These are phyloP conservation scores for Eospalax fontanierii DNA, from an alignment of 2,797 vertebrate genomes.

Conservation along the genomic window DNA sequence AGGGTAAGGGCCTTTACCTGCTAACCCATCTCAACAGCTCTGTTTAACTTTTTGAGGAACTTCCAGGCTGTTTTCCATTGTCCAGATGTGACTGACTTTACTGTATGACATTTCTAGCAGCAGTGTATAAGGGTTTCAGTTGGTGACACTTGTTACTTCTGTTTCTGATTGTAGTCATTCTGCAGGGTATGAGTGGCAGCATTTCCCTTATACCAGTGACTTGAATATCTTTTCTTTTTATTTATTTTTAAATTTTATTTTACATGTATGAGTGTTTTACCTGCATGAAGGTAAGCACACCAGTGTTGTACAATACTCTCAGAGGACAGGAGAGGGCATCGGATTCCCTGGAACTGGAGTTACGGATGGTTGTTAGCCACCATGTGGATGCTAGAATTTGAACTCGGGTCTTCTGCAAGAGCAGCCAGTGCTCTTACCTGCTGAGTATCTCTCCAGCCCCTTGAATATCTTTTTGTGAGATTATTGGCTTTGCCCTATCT, in stretches of 20 bases:
- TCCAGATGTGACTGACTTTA: background rate
- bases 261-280: too few relatives aligned
- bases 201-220: constrained; percentile 46
- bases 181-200: background rate
- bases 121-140: background rate
- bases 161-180: background rate
- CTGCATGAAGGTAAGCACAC: too few relatives aligned
- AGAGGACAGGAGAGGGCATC: too few relatives aligned
- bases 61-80: background rate
- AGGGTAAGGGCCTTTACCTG: too few relatives aligned
- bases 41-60: background rate
- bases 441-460: too few relatives aligned
- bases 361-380: too few relatives aligned
- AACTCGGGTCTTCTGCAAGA: too few relatives aligned
- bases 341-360: too few relatives aligned
- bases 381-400: too few relatives aligned
- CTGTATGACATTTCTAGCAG: background rate
- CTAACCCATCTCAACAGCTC: background rate
- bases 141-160: background rate
- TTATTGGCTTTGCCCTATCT: constrained; percentile 26
- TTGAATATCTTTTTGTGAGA: background rate
- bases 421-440: too few relatives aligned
- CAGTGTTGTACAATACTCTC: too few relatives aligned
- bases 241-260: too few relatives aligned
- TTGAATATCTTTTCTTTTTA: background rate